A percentile compares a stretch with the other conserved stretches of the same genome.
Evolutionary conservation across 2,113 vertebrate genomes (phyloP).

Genomic region (Pantherophis guttatus): DNA sequence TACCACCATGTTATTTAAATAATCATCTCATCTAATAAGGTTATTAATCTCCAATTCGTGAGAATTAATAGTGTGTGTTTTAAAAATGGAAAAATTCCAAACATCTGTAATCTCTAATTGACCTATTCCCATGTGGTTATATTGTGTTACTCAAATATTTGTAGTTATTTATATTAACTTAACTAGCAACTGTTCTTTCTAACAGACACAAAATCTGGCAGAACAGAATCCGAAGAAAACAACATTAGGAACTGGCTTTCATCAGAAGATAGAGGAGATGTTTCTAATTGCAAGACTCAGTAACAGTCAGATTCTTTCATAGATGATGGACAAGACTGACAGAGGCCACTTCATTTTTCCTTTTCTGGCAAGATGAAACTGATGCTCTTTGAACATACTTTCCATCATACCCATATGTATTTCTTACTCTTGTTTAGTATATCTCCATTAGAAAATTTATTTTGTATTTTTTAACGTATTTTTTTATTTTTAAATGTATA

Average conservation of each 20-base stretch:
- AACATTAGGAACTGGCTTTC: constrained; percentile 37
- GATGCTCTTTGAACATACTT: background rate
- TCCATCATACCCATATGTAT: background rate
- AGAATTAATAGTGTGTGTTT: background rate
- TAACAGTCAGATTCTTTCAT: constrained; percentile 5
- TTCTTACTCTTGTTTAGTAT: background rate
- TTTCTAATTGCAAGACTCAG: constrained; percentile 52
- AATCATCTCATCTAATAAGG: background rate
- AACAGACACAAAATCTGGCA: background rate
- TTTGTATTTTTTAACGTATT: background rate
- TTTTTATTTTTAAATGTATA: background rate
- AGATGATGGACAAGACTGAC: background rate
- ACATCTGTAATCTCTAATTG: background rate
- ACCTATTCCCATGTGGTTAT: background rate
- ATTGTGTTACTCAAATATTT: background rate
- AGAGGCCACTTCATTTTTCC: background rate
- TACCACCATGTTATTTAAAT: background rate
- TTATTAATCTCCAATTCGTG: background rate
- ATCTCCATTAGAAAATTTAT: background rate
- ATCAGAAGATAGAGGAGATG: constrained; percentile 36
- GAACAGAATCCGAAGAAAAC: constrained; percentile 30
- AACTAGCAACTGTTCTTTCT: background rate
- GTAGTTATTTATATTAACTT: background rate
- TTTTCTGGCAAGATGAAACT: background rate
- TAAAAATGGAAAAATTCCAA: background rate